These are phyloP conservation scores for Gobiocypris rarus DNA, from an alignment of 2,113 vertebrate species.

Conservation along the genomic window DNA sequence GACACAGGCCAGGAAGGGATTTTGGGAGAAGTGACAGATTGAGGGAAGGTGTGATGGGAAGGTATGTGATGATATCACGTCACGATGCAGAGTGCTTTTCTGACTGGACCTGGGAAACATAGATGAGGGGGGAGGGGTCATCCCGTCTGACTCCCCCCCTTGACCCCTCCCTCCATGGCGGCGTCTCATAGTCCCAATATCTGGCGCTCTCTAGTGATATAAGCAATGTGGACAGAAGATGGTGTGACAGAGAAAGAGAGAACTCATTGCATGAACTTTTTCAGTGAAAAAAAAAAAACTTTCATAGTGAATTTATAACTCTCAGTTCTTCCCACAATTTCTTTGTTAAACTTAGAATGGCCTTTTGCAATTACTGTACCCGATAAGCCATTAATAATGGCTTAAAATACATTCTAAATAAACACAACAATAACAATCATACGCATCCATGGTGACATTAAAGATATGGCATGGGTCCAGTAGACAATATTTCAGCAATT, in stretches of 20 bases:
- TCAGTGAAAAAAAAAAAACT: slow-evolving; percentile 58
- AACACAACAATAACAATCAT: slow-evolving; percentile 10
- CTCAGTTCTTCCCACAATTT: slow-evolving; percentile 3
- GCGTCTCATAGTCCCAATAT: slow-evolving; percentile 75
- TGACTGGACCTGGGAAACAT: slow-evolving; percentile 80
- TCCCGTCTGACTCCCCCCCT: slow-evolving; percentile 72
- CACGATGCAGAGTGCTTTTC: slow-evolving; percentile 79
- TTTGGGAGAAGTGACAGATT: slow-evolving; percentile 11
- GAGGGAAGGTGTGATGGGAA: slow-evolving; percentile 55
- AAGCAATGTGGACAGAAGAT: slow-evolving; percentile 66
- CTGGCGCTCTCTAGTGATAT: slow-evolving; percentile 79
- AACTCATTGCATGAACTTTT: slow-evolving; percentile 47
- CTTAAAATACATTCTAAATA: neutral
- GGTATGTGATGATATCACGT: slow-evolving; percentile 70
- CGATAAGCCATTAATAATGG: neutral
- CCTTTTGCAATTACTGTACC: neutral
- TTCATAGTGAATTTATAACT: slow-evolving; percentile 2
- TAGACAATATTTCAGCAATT: neutral
- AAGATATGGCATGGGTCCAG: neutral
- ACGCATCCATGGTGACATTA: neutral
- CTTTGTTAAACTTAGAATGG: neutral
- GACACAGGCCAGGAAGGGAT: slow-evolving; percentile 50
- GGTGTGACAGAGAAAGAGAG: slow-evolving; percentile 29
- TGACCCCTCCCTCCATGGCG: slow-evolving; percentile 73
- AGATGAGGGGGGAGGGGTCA: slow-evolving; percentile 68